Evolutionary conservation across 2,113 vertebrate genomes (phyloP).

Genomic region (Aptenodytes patagonicus): DNA sequence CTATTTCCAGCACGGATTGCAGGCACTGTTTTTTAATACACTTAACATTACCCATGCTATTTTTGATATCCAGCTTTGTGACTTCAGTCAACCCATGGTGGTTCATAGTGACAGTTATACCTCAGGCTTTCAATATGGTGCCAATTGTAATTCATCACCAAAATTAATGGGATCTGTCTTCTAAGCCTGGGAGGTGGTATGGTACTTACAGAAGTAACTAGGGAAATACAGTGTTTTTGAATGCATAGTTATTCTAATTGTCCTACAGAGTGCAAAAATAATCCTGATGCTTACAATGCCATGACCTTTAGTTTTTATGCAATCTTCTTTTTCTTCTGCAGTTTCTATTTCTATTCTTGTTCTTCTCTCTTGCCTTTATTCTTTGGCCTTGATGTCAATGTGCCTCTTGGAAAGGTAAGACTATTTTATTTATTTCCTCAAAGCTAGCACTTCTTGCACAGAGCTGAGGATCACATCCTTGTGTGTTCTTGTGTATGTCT

Average conservation of each 20-base stretch:
- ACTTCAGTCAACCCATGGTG: background rate
- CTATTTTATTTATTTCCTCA: constrained; percentile 25
- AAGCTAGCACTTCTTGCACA: background rate
- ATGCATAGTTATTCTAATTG: background rate
- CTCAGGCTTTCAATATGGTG: background rate
- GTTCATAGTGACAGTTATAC: background rate
- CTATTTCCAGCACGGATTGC: background rate
- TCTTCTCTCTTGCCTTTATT: constrained; percentile 99
- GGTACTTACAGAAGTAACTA: background rate
- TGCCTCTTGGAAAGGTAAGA: constrained; percentile 93
- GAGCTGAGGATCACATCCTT: background rate
- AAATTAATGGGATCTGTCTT: background rate
- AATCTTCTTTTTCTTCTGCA: constrained; percentile 78
- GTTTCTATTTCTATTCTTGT: constrained; percentile 99
- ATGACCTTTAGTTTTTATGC: constrained; percentile 39
- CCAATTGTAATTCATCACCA: background rate
- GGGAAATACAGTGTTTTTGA: background rate
- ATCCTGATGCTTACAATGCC: background rate
- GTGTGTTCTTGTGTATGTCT: background rate
- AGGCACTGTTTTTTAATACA: background rate
- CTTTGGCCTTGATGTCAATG: constrained; percentile 98
- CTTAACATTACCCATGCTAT: background rate
- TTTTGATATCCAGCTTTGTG: background rate
- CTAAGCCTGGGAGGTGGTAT: background rate
- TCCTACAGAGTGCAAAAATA: background rate